Conservation (phyloP, 1,140 invertebrate species). For the Penaeus chinensis region DNA sequence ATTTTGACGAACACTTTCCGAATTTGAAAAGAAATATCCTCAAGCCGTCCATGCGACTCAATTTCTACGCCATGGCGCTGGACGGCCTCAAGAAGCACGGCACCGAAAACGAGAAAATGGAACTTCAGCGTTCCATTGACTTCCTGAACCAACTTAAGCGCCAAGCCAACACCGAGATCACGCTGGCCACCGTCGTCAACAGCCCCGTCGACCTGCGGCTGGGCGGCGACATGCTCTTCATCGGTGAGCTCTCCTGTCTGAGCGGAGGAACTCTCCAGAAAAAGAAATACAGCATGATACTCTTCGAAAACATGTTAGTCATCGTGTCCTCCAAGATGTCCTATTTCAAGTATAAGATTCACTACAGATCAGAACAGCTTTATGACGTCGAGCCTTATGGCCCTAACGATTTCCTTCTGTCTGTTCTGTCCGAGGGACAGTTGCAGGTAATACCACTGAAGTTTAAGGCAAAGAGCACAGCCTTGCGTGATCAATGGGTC, state of each 20-base stretch:
- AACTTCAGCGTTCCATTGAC: constrained; percentile 28
- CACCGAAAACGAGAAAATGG: neutral
- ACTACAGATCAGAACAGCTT: constrained; percentile 38
- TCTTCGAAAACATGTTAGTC: constrained; percentile 46
- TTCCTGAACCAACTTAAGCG: constrained; percentile 43
- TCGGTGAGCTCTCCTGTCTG: constrained; percentile 40
- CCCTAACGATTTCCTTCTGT: constrained; percentile 22
- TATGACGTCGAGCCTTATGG: constrained; percentile 17
- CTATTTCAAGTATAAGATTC: constrained; percentile 50
- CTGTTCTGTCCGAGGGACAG: constrained; percentile 41
- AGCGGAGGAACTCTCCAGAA: constrained; percentile 39
- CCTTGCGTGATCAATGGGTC: constrained; percentile 45
- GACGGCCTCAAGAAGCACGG: constrained; percentile 38
- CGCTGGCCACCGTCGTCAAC: constrained; percentile 20
- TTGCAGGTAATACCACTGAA: constrained; percentile 1
- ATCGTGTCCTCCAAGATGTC: constrained; percentile 33
- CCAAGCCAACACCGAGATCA: constrained; percentile 45
- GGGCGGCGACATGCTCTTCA: constrained; percentile 32
- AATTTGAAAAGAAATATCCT: constrained; percentile 36
- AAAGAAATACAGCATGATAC: constrained; percentile 44
- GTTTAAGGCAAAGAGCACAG: constrained; percentile 19
- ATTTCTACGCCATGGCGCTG: constrained; percentile 49
- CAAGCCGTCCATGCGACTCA: constrained; percentile 35
- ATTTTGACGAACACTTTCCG: constrained; percentile 42
- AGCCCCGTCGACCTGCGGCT: constrained; percentile 48